Evolutionary conservation across 2,888 invertebrate genomes (phyloP).

Genomic region (Philaethria dido): DNA sequence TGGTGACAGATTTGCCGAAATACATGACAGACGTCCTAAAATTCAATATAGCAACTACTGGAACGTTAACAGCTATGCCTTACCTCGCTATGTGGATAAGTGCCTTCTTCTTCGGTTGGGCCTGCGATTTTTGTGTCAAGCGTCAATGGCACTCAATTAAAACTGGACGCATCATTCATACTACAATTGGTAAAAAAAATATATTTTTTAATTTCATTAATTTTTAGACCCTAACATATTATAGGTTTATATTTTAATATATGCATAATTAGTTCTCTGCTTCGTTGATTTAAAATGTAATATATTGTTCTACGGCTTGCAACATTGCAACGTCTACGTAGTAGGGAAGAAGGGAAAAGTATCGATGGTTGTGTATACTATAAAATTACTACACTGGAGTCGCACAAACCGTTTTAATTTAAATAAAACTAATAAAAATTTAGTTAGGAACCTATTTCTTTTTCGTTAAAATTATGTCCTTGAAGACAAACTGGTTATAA

Average conservation of each 20-base stretch:
- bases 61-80: constrained; percentile 86
- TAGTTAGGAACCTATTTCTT: too few species aligned
- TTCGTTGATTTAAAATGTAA: too few species aligned
- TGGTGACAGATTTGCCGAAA: constrained; percentile 88
- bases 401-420: too few species aligned
- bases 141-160: constrained; percentile 84
- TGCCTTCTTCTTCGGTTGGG: constrained; percentile 86
- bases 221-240: neutral
- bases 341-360: too few species aligned
- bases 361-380: neutral
- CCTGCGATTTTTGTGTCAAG: constrained; percentile 87
- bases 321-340: too few species aligned
- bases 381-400: too few species aligned
- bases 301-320: too few species aligned
- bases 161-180: constrained; percentile 86
- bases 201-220: constrained; percentile 30
- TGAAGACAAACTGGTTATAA: too few species aligned
- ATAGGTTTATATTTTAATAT: too few species aligned
- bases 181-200: constrained; percentile 84
- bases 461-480: too few species aligned
- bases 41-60: constrained; percentile 86
- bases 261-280: too few species aligned
- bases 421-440: too few species aligned
- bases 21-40: constrained; percentile 88
- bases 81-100: constrained; percentile 88